Evolutionary conservation across 2,797 vertebrate species (phyloP), one percentile per base, ranked within the genome.

Genomic region (Amblyraja radiata): DNA sequence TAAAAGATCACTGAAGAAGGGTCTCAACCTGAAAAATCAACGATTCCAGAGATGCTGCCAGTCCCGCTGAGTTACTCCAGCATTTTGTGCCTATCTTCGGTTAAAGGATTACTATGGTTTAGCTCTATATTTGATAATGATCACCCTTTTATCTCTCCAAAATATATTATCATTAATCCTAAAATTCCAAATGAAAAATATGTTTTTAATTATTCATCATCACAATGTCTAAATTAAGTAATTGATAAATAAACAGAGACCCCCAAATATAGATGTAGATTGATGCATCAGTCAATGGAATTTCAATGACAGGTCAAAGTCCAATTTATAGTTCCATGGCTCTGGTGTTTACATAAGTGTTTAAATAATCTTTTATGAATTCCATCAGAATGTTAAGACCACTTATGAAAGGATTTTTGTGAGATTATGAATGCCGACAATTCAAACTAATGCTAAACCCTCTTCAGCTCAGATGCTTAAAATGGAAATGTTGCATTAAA

Each of bases 151-250:
- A 74, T 14, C 13, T 1, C 39, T 92, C 71, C 13, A 16, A 39
- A 92, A 74, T 91, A 92, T 91, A 25, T 92, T 46, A 58, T 14
- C 90, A 16, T 92, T 74, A 74, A 76, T 92, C 39, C 71, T 92
- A 8, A 36, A 92, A 46, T 54, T 13, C 76, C 18, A 74, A 74
- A 74, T 23, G 39, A 74, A 92, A 28, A 32, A 74, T 58, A 58
- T 58, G 10, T 5, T 11, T n/a, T n/a, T 92, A 39, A 54, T 74
- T 28, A 92, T 92, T 76, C 25, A 28, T 39, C 9, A 16, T 92
- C 11, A 54, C 71, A 92, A 74, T 16, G 63, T 23, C 32, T 39
- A 90, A 90, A 90, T 39, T 21, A 68, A 21, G 39, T 28, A 18
- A 39, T 6, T 76, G 39, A 7, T 92, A 58, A 76, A 74, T 54